phyloP scores from a whole-genome alignment of 2,797 vertebrate genomes.

The Pseudochaenichthys georgianus region DNA sequence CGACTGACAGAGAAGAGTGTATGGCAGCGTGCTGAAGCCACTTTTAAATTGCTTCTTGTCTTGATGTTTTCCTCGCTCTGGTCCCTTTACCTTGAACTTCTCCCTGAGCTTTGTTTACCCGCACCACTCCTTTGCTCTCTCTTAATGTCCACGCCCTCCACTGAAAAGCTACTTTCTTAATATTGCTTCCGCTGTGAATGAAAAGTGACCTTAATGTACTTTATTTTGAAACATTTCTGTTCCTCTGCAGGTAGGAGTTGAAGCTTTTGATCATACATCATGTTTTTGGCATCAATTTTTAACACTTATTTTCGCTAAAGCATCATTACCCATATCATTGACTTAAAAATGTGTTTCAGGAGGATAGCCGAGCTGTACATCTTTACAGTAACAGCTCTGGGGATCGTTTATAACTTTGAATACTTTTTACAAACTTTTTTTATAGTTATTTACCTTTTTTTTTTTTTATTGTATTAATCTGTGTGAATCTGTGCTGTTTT shows the following conservation, averaged over 20 bases:
- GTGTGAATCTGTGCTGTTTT: no score
- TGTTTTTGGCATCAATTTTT: constrained; percentile 4
- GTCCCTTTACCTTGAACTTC: constrained; percentile 37
- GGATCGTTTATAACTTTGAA: neutral
- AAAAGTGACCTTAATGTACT: neutral
- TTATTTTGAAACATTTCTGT: constrained; percentile 10
- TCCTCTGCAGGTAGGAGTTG: constrained; percentile 27
- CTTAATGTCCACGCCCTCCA: constrained; percentile 15
- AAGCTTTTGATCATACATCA: constrained; percentile 5
- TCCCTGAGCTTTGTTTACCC: constrained; percentile 28
- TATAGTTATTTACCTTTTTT: no score
- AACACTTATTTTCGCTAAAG: constrained; percentile 18
- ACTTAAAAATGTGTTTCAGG: no score
- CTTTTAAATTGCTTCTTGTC: constrained; percentile 48
- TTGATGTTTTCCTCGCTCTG: constrained; percentile 35
- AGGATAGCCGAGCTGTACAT: neutral
- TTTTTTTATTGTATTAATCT: no score
- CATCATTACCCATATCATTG: no score
- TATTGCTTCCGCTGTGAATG: constrained; percentile 5
- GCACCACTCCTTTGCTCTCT: constrained; percentile 30
- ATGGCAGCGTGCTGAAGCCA: constrained; percentile 53
- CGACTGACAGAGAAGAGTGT: constrained; percentile 16
- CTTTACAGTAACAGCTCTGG: neutral
- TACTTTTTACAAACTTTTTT: neutral
- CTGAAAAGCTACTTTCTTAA: constrained; percentile 3